Percentiles rank a stretch among this genome's conserved stretches.
Evolutionary conservation across 2,797 vertebrate genomes (phyloP).

Genomic region (Masticophis lateralis): DNA sequence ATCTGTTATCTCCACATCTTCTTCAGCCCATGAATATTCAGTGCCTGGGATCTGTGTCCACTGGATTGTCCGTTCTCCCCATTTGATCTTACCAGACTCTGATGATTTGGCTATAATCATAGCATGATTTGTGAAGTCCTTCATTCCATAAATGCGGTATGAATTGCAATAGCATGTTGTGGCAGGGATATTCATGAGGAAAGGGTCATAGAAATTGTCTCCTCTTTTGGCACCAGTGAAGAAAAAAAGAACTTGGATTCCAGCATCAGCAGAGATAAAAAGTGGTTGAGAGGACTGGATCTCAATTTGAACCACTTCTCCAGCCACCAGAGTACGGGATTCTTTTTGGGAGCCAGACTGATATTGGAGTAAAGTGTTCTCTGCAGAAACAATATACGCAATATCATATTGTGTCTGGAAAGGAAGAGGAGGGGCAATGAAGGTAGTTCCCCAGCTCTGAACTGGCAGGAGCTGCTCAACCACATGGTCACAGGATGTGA

Average conservation of each 20-base stretch:
- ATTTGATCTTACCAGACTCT: conserved; percentile 44
- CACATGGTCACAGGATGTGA: conserved; percentile 74
- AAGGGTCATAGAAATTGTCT: conserved; percentile 63
- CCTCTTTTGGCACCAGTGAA: too few species aligned
- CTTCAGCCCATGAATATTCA: conserved; percentile 71
- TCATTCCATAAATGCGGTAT: conserved; percentile 65
- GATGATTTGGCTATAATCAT: conserved; percentile 69
- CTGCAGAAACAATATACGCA: conserved; percentile 62
- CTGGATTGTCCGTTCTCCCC: conserved; percentile 42
- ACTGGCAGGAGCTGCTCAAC: conserved; percentile 79
- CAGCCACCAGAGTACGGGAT: too few species aligned
- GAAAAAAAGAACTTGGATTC: too few species aligned
- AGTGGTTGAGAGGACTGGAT: too few species aligned
- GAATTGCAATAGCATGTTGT: conserved; percentile 68
- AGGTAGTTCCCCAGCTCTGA: conserved; percentile 72
- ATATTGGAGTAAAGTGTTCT: too few species aligned
- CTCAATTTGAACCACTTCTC: too few species aligned
- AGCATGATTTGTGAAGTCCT: conserved; percentile 60
- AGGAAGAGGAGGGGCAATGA: conserved; percentile 71
- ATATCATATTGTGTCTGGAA: conserved; percentile 63
- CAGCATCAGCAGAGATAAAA: too few species aligned
- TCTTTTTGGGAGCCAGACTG: too few species aligned
- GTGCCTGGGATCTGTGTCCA: conserved; percentile 69
- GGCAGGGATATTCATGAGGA: conserved; percentile 70
- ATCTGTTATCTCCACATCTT: conserved; percentile 20